phyloP scores from a whole-genome alignment of 1,140 invertebrate species.

The Tetramorium simillimum region DNA sequence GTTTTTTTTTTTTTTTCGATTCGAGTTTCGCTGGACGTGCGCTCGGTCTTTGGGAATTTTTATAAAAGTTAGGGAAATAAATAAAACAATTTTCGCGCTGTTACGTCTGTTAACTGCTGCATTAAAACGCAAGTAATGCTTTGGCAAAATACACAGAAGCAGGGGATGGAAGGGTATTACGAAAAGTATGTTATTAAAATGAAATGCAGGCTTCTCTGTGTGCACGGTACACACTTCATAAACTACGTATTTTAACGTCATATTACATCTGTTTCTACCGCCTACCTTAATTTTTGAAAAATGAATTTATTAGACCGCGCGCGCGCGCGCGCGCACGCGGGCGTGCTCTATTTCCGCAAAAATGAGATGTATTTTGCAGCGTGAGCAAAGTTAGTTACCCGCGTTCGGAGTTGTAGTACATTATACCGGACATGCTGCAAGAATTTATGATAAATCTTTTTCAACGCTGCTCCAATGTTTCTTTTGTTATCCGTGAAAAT shows the following conservation, averaged over 20 bases:
- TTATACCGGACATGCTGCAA: constrained; percentile 30
- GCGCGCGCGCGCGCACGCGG: not conserved
- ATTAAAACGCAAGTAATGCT: constrained; percentile 2
- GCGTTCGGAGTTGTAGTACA: constrained; percentile 56
- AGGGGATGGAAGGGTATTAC: not conserved
- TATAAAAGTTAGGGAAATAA: not conserved
- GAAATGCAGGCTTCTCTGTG: not conserved
- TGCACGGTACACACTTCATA: not conserved
- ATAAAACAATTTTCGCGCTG: not conserved
- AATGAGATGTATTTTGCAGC: constrained; percentile 54
- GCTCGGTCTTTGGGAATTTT: not conserved
- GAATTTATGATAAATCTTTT: constrained; percentile 55
- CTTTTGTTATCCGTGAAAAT: constrained; percentile 22
- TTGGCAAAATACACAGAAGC: not conserved
- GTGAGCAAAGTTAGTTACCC: constrained; percentile 39
- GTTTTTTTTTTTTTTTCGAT: not conserved
- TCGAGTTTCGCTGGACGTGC: no score
- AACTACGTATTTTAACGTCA: constrained; percentile 39
- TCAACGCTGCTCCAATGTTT: not conserved
- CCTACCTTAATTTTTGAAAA: constrained; percentile 52
- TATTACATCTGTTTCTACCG: constrained; percentile 39
- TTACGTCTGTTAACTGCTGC: not conserved
- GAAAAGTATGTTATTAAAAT: constrained; percentile 3
- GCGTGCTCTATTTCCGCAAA: constrained; percentile 40
- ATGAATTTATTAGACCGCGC: constrained; percentile 54